A percentile compares a stretch with the other conserved stretches of the same genome.
These are phyloP conservation scores for Leptopilina syphax DNA, from an alignment of 2,888 invertebrate species.

Conservation along the genomic window DNA sequence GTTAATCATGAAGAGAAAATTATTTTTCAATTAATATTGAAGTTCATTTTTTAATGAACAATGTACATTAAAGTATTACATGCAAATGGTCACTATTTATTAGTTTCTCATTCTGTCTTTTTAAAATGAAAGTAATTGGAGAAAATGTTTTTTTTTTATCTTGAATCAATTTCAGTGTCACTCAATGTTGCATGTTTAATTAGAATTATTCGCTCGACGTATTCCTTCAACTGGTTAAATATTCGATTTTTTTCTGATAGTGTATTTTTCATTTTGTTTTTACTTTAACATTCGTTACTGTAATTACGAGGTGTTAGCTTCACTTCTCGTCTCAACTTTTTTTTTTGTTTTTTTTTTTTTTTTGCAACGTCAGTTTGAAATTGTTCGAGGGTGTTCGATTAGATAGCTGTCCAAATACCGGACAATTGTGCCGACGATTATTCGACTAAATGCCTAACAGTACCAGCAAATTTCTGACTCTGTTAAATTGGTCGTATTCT, in stretches of 20 bases:
- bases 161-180: conserved; percentile 5
- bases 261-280: neutral
- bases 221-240: neutral
- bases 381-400: conserved; percentile 28
- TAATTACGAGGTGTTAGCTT: conserved; percentile 36
- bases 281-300: conserved; percentile 20
- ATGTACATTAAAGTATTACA: no score
- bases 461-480: neutral
- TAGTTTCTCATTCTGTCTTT: neutral
- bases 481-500: conserved; percentile 24
- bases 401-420: conserved; percentile 37
- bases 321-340: conserved; percentile 18
- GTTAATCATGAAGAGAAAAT: no score
- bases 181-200: conserved; percentile 8
- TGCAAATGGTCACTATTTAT: neutral
- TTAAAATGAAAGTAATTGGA: neutral
- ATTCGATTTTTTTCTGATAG: conserved; percentile 14
- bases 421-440: conserved; percentile 28
- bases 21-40: no score
- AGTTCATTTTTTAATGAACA: no score
- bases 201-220: conserved; percentile 9
- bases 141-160: neutral
- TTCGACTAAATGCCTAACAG: conserved; percentile 25
- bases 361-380: conserved; percentile 7
- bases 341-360: neutral